Conservation (phyloP, 64 coral and sea anemone genomes). For the Montipora efflorescens region DNA sequence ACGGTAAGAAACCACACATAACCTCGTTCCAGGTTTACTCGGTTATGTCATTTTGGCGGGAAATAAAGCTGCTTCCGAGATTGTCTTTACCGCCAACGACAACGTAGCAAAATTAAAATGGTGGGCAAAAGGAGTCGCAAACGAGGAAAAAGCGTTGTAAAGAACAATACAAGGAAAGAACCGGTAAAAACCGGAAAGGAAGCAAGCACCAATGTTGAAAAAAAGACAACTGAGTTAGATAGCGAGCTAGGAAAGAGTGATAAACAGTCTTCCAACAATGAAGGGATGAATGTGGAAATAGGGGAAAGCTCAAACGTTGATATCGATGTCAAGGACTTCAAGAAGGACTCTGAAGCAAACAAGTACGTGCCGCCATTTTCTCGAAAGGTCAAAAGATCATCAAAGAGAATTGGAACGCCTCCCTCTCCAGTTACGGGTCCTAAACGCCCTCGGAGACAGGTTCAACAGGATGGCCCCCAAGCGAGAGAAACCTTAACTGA, state of each 20-base stretch:
- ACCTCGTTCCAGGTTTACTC: background rate
- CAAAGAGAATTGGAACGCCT: background rate
- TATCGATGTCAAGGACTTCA: background rate
- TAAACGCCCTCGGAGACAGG: slow-evolving; percentile 4
- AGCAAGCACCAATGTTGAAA: background rate
- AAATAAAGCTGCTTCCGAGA: background rate
- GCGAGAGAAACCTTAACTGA: background rate
- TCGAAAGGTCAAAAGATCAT: background rate
- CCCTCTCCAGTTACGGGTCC: background rate
- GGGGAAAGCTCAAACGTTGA: background rate
- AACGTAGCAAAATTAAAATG: slow-evolving; percentile 1
- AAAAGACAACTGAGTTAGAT: slow-evolving; percentile 15
- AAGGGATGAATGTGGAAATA: background rate
- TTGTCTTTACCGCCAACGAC: background rate
- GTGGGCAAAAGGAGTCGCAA: slow-evolving; percentile 22
- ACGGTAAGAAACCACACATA: too few relatives aligned
- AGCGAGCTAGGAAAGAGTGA: background rate
- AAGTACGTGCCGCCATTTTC: slow-evolving; percentile 40
- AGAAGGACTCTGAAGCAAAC: background rate
- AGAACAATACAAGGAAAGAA: slow-evolving; percentile 2
- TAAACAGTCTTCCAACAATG: background rate
- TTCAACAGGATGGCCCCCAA: background rate
- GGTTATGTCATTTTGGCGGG: background rate
- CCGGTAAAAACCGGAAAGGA: background rate
- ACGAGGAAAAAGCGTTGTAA: background rate